Evolutionary conservation across 2,888 invertebrate genomes (phyloP).

Genomic region (Cheilosia pagana): DNA sequence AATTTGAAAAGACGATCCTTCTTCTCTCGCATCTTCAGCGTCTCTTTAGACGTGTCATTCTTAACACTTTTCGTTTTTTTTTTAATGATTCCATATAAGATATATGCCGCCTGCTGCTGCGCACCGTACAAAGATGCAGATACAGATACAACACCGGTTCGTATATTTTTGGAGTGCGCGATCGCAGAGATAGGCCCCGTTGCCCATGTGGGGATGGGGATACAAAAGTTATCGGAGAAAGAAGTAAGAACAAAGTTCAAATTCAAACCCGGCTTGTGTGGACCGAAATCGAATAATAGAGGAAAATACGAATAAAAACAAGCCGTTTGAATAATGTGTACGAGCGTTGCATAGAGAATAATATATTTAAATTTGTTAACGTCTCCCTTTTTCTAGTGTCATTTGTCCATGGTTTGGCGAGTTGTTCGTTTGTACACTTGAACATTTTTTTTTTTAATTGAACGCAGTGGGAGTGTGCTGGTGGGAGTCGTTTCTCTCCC

Average conservation of each 20-base stretch:
- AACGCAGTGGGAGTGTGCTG: constrained; percentile 56
- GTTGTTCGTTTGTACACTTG: constrained; percentile 34
- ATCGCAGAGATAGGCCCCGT: constrained; percentile 50
- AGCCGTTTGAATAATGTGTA: constrained; percentile 45
- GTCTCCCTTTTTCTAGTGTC: constrained; percentile 59
- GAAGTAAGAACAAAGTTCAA: constrained; percentile 39
- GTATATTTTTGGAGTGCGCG: constrained; percentile 31
- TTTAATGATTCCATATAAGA: constrained; percentile 62
- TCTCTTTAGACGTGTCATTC: constrained; percentile 75
- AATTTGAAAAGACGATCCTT: constrained; percentile 75
- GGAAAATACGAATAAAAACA: constrained; percentile 32
- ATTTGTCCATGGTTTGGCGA: constrained; percentile 54
- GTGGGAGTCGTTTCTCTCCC: constrained; percentile 9
- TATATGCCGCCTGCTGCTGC: constrained; percentile 55
- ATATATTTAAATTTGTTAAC: constrained; percentile 72
- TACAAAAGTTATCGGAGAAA: neutral
- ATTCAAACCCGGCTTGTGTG: constrained; percentile 31
- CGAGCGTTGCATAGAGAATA: neutral
- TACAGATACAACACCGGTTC: constrained; percentile 54
- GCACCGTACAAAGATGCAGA: constrained; percentile 43
- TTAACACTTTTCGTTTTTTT: constrained; percentile 71
- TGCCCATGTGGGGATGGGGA: neutral
- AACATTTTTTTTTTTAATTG: constrained; percentile 61
- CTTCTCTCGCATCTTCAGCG: constrained; percentile 70
- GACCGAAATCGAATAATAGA: constrained; percentile 65